These are phyloP conservation scores for Dipodomys merriami DNA, from an alignment of 2,113 vertebrate genomes.

Conservation along the genomic window DNA sequence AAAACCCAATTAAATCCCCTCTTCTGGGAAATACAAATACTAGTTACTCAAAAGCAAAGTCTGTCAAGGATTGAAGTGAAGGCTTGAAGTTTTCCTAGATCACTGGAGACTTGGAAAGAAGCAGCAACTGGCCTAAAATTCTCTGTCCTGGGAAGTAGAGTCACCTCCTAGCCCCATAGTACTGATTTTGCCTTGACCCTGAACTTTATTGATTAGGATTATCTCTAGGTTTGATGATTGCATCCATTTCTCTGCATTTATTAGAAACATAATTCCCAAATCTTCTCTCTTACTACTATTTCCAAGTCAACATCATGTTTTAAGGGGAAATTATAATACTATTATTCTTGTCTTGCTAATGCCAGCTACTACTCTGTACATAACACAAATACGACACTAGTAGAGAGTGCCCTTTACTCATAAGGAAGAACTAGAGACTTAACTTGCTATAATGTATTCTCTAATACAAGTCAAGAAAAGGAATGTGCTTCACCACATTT, in stretches of 20 bases:
- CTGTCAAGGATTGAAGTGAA: constrained; percentile 13
- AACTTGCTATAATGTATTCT: not conserved
- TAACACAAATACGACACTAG: not conserved
- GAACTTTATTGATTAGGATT: not conserved
- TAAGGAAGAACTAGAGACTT: not conserved
- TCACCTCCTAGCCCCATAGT: not conserved
- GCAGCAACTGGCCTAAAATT: not conserved
- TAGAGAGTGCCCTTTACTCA: not conserved
- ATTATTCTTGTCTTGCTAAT: not conserved
- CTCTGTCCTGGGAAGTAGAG: not conserved
- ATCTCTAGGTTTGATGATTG: not conserved
- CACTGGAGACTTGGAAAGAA: not conserved
- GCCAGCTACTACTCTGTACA: constrained; percentile 17
- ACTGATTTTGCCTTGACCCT: not conserved
- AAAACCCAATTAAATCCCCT: constrained; percentile 31
- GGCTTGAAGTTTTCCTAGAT: not conserved
- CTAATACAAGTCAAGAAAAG: not conserved
- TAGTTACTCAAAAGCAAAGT: constrained; percentile 40
- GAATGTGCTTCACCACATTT: not conserved
- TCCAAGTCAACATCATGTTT: not conserved
- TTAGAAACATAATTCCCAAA: not conserved
- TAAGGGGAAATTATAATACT: not conserved
- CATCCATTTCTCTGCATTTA: not conserved
- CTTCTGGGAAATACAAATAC: constrained; percentile 8
- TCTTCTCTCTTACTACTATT: not conserved